These are phyloP conservation scores for Xylota segnis DNA, from an alignment of 2,888 invertebrate genomes.

Conservation along the genomic window DNA sequence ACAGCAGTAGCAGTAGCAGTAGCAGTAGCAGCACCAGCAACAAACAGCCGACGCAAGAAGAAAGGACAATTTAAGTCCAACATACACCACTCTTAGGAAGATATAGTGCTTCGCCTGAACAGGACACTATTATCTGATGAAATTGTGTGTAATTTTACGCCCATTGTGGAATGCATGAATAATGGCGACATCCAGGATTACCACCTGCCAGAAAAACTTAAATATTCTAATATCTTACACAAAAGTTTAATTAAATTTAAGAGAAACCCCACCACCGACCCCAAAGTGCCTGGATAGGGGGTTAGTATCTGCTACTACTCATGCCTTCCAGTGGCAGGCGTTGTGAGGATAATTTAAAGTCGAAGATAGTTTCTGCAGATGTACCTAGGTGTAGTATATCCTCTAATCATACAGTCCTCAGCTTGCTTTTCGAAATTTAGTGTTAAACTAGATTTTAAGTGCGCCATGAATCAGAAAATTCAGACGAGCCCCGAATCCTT, in stretches of 20 bases:
- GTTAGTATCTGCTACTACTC: not conserved
- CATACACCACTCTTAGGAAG: slow-evolving; percentile 66
- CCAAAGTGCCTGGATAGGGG: not conserved
- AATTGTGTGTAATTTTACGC: slow-evolving; percentile 75
- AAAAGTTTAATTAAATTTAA: slow-evolving; percentile 71
- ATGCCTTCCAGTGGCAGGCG: not conserved
- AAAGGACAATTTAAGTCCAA: slow-evolving; percentile 72
- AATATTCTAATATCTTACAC: slow-evolving; percentile 63
- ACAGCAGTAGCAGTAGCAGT: slow-evolving; percentile 33
- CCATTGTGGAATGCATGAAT: slow-evolving; percentile 76
- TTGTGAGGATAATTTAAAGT: not conserved
- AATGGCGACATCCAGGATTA: slow-evolving; percentile 73
- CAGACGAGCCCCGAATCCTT: too few species aligned
- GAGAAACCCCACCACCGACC: not conserved
- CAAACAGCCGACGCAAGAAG: slow-evolving; percentile 45
- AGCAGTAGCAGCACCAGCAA: slow-evolving; percentile 19
- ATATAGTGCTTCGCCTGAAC: slow-evolving; percentile 69
- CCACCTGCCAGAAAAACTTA: slow-evolving; percentile 74
- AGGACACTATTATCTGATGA: slow-evolving; percentile 76
- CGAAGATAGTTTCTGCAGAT: not conserved
- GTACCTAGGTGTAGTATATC: not conserved
- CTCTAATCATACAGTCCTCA: too few species aligned
- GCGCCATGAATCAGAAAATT: too few species aligned
- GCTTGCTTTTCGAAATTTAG: too few species aligned
- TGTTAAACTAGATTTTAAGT: too few species aligned